Percentiles rank a stretch among this genome's conserved stretches.
Evolutionary conservation across 2,888 invertebrate species (phyloP).

Genomic region (Hydroisotoma schaefferi): DNA sequence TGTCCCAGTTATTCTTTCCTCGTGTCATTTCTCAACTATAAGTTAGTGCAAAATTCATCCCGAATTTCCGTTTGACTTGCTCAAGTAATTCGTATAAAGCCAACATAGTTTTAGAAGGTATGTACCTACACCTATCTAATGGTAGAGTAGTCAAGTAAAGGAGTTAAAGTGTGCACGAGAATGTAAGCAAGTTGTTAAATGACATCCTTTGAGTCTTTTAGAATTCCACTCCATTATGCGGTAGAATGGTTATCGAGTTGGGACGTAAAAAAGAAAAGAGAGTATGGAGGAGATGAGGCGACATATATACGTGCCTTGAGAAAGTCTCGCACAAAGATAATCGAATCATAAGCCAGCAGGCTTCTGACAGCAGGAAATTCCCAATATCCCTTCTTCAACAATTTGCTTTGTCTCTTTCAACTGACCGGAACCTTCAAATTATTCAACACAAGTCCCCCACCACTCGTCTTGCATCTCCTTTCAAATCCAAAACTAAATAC

Average conservation of each 20-base stretch:
- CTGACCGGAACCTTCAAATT: slow-evolving; percentile 18
- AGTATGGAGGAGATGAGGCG: too few relatives aligned
- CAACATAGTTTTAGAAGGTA: background rate
- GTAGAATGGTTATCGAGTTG: slow-evolving; percentile 17
- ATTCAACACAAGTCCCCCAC: background rate
- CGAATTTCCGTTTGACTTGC: slow-evolving; percentile 16
- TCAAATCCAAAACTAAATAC: too few relatives aligned
- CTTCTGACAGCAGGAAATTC: slow-evolving; percentile 17
- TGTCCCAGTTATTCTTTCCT: too few relatives aligned
- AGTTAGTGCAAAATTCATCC: slow-evolving; percentile 9
- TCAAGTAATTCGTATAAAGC: slow-evolving; percentile 16
- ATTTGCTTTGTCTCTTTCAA: slow-evolving; percentile 15
- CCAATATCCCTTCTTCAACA: slow-evolving; percentile 10
- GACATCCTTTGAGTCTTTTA: slow-evolving; percentile 20
- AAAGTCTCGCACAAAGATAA: slow-evolving; percentile 7
- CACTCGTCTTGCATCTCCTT: background rate
- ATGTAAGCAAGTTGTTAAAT: slow-evolving; percentile 19
- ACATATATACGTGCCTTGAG: too few relatives aligned
- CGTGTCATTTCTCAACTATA: too few relatives aligned
- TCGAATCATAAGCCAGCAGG: slow-evolving; percentile 12
- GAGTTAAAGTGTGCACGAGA: background rate
- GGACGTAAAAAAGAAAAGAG: slow-evolving; percentile 4
- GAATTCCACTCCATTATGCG: slow-evolving; percentile 19
- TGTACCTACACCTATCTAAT: background rate
- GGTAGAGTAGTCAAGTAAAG: background rate